phyloP scores from a whole-genome alignment of 1,140 invertebrate genomes.

The Bombus turneri region DNA sequence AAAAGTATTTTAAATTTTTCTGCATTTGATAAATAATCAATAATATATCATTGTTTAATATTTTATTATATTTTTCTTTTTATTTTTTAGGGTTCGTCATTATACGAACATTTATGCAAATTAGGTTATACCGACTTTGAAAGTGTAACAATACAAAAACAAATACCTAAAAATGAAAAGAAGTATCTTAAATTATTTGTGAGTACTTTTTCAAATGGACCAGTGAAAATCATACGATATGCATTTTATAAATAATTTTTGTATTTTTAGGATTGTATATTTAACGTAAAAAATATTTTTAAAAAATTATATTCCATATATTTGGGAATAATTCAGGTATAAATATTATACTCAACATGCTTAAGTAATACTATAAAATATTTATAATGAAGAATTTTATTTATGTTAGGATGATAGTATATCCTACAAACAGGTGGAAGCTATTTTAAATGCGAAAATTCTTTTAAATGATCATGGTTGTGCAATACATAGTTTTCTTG shows the following conservation, averaged over 20 bases:
- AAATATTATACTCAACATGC: background rate
- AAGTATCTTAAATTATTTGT: conserved; percentile 37
- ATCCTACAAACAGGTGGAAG: conserved; percentile 63
- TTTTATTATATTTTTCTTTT: background rate
- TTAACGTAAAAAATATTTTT: conserved; percentile 43
- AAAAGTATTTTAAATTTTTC: conserved; percentile 61
- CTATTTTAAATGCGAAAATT: conserved; percentile 71
- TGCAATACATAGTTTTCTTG: conserved; percentile 66
- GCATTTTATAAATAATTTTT: conserved; percentile 30
- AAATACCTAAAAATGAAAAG: conserved; percentile 5
- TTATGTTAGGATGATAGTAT: conserved; percentile 59
- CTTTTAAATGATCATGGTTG: conserved; percentile 77
- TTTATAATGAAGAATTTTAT: conserved; percentile 26
- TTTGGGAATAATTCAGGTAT: conserved; percentile 58
- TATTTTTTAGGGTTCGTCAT: conserved; percentile 72
- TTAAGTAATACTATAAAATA: conserved; percentile 10
- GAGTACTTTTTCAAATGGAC: background rate
- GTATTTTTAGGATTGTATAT: conserved; percentile 55
- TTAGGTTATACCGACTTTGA: conserved; percentile 78
- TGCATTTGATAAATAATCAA: background rate
- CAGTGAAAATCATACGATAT: background rate
- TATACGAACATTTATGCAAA: conserved; percentile 71
- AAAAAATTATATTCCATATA: conserved; percentile 46
- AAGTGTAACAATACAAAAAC: conserved; percentile 58
- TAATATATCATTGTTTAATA: background rate